Base-by-base conservation (phyloP, 30 jellyfish, hydroid and myxozoan species). In the Catostylus mosaicus region DNA sequence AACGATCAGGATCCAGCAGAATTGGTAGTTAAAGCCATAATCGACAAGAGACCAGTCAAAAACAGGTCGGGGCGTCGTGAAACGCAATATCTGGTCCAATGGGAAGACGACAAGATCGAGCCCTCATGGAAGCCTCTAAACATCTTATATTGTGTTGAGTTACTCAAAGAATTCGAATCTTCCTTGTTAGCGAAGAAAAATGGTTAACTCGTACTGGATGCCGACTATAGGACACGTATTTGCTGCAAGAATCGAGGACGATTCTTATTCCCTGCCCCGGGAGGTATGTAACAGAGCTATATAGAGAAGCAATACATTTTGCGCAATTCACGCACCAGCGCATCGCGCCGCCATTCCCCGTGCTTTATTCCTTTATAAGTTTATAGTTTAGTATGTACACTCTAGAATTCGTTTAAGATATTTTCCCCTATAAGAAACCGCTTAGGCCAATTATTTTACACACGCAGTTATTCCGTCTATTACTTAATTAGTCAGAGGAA, bases 241-340 rank as follows among this genome's bases (percentile, higher is more conserved):
- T 29, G 2, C 24, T 11, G 36, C 60, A 32, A 67, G 79, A 67
- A 30, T 67, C 79, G 79, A 67, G 79, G 79, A 36, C 79, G 79
- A 67, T 67, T 67, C 79, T 67, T 67, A 27, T 32, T 60, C 79
- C 79, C 61, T 29, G 31, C 79, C 79, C 79, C 79, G 61, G 79
- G 79, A 67, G 79, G 79, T 8, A 61, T 61, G 74, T 61, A 61
- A 61, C 24, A 61, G n/a, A 16, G 74, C 47, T 61, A 61, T 16
- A 10, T 43, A 43, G 16, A 43, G n/a, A n/a, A n/a, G n/a, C n/a
- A n/a, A n/a, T n/a, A n/a, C n/a, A n/a, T n/a, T n/a, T n/a, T n/a
- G n/a, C n/a, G n/a, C n/a, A n/a, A n/a, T n/a, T n/a, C n/a, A n/a
- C n/a, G n/a, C n/a, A n/a, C n/a, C n/a, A n/a, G n/a, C n/a, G n/a